phyloP scores from a whole-genome alignment of 2,888 invertebrate genomes.

The Dolichopus griseipennis region DNA sequence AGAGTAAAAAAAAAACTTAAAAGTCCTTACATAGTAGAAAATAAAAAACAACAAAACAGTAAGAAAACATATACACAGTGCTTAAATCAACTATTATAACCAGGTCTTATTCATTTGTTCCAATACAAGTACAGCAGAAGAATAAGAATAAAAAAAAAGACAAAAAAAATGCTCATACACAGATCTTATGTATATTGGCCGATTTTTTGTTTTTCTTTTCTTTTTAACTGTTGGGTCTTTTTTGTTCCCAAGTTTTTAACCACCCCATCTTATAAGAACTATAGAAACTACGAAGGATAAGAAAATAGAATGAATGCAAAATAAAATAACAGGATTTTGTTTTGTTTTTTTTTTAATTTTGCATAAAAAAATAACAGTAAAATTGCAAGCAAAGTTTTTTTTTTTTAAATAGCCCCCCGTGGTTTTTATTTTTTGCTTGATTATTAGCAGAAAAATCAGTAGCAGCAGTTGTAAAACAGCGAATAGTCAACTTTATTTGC shows the following conservation, averaged over 20 bases:
- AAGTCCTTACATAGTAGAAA: neutral
- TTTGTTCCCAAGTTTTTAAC: neutral
- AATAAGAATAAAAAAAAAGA: neutral
- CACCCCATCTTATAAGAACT: neutral
- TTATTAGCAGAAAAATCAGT: neutral
- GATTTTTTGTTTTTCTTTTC: neutral
- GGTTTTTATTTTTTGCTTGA: neutral
- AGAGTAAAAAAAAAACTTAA: neutral
- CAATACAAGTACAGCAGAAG: no score
- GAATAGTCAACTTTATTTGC: no score
- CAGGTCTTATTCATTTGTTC: neutral
- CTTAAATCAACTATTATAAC: neutral
- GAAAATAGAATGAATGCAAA: neutral
- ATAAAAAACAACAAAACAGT: neutral
- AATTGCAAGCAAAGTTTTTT: neutral
- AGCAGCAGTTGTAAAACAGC: constrained; percentile 2
- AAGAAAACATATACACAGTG: neutral
- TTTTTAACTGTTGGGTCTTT: no score
- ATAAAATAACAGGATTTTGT: no score
- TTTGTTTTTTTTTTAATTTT: neutral
- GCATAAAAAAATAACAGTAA: neutral
- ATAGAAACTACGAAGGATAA: neutral
- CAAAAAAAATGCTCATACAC: neutral
- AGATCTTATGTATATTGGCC: neutral
- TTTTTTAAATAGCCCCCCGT: neutral